Conservation (phyloP, 2,888 invertebrate genomes). For the Julus scanicus region DNA sequence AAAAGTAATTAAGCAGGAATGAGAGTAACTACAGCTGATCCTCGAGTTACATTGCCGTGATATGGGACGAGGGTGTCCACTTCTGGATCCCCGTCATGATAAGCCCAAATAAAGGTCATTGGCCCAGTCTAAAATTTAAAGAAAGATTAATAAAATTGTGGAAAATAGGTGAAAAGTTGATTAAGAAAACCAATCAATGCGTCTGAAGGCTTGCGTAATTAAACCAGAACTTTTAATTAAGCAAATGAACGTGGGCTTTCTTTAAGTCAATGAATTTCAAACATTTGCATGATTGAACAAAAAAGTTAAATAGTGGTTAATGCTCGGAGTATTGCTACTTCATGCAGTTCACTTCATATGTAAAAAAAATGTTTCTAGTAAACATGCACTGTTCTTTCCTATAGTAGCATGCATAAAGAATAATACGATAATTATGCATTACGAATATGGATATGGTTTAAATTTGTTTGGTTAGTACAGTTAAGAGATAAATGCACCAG, state of each 20-base stretch:
- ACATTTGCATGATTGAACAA: background rate
- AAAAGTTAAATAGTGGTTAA: background rate
- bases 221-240: background rate
- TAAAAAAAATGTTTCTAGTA: background rate
- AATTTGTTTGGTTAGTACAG: background rate
- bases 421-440: no score
- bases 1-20: background rate
- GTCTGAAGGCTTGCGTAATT: background rate
- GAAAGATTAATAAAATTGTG: background rate
- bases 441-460: background rate
- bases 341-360: background rate
- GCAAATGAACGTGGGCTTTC: background rate
- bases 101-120: constrained; percentile 54
- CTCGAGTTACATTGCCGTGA: constrained; percentile 51
- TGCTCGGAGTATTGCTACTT: background rate
- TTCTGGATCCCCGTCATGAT: constrained; percentile 45
- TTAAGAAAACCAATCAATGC: background rate
- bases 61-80: constrained; percentile 47
- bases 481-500: background rate
- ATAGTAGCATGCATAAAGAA: background rate
- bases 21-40: constrained; percentile 48
- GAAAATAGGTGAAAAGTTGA: background rate
- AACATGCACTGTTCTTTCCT: background rate
- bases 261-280: background rate
- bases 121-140: constrained; percentile 44